phyloP scores from a whole-genome alignment of 2,113 vertebrate species.

The Eolophus roseicapilla region DNA sequence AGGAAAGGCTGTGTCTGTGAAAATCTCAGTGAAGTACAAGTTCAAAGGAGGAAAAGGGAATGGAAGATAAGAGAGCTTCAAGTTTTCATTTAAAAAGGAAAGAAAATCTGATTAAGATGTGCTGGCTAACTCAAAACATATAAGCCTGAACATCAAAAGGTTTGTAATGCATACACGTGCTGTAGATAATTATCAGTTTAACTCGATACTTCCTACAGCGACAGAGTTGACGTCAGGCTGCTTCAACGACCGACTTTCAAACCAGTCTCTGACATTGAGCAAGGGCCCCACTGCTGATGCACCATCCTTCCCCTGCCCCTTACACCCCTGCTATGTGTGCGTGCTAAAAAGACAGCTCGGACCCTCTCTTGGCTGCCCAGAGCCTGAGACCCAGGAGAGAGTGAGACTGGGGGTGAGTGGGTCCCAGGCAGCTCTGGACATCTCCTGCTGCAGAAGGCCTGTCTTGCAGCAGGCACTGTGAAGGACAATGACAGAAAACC shows the following conservation, averaged over 20 bases:
- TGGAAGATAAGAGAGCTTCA: constrained; percentile 42
- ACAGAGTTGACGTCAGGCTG: constrained; percentile 44
- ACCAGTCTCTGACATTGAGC: constrained; percentile 3
- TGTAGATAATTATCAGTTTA: constrained; percentile 69
- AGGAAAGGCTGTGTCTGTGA: neutral
- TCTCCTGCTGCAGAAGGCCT: neutral
- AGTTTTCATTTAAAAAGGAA: constrained; percentile 44
- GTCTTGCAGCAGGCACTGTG: neutral
- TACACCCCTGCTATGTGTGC: accelerated
- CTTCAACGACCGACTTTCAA: neutral
- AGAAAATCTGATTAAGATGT: constrained; percentile 62
- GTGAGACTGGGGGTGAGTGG: neutral
- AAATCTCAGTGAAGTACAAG: neutral
- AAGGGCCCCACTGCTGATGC: neutral
- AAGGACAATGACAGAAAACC: neutral
- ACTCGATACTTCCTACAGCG: constrained; percentile 55
- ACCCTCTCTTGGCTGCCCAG: neutral
- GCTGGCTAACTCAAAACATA: constrained; percentile 59
- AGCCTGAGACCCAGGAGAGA: neutral
- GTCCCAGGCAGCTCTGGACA: neutral
- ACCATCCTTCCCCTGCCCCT: accelerated
- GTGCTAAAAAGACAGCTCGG: neutral
- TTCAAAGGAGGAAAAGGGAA: constrained; percentile 41
- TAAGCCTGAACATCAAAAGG: constrained; percentile 59
- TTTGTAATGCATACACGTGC: constrained; percentile 23